Conservation (phyloP, 2,888 invertebrate genomes). For the Tryphoninae sp. region DNA sequence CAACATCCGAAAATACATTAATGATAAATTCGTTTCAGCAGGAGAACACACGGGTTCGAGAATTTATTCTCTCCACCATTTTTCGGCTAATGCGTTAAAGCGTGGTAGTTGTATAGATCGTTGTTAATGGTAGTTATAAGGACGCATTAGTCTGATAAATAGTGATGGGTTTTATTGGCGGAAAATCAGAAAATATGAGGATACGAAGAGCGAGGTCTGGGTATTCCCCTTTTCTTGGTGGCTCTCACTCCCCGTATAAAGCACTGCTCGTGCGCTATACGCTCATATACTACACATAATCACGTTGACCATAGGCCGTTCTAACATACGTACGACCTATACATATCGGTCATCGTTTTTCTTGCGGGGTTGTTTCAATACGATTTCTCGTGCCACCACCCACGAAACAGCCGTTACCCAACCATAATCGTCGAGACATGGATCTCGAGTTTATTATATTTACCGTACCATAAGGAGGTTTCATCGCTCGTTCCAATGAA, state of each 20-base stretch:
- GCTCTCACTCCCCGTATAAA: slow-evolving; percentile 23
- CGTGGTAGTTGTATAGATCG: slow-evolving; percentile 74
- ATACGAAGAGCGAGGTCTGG: slow-evolving; percentile 61
- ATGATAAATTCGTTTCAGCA: slow-evolving; percentile 50
- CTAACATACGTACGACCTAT: neutral
- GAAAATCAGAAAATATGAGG: slow-evolving; percentile 81
- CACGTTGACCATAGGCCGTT: slow-evolving; percentile 19
- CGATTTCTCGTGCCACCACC: slow-evolving; percentile 71
- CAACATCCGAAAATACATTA: slow-evolving; percentile 23
- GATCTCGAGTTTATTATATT: slow-evolving; percentile 81
- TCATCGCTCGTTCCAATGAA: slow-evolving; percentile 77
- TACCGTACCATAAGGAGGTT: slow-evolving; percentile 79
- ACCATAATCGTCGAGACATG: slow-evolving; percentile 79
- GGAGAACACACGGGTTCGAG: slow-evolving; percentile 17
- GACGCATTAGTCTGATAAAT: slow-evolving; percentile 81
- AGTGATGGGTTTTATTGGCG: slow-evolving; percentile 81
- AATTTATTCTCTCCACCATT: slow-evolving; percentile 39
- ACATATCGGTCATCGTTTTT: slow-evolving; percentile 51
- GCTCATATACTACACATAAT: slow-evolving; percentile 22
- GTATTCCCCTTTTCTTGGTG: slow-evolving; percentile 68
- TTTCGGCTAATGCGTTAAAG: slow-evolving; percentile 73
- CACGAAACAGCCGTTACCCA: slow-evolving; percentile 66
- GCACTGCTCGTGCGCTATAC: slow-evolving; percentile 8
- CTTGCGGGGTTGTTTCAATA: slow-evolving; percentile 65
- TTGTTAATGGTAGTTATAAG: slow-evolving; percentile 81